These are phyloP conservation scores for Tipula unca DNA, from an alignment of 2,888 invertebrate species.

Conservation along the genomic window DNA sequence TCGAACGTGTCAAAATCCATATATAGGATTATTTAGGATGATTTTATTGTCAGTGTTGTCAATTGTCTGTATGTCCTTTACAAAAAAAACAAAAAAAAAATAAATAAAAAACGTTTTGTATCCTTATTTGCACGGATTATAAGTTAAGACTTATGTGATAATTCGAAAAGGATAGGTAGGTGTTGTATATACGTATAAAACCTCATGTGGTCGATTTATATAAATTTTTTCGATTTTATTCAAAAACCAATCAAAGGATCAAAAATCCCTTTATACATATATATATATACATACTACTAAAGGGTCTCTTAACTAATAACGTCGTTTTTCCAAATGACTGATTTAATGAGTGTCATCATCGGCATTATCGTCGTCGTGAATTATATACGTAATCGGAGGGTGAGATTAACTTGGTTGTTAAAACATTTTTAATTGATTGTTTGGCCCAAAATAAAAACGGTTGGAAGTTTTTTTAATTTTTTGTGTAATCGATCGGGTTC, in stretches of 20 bases:
- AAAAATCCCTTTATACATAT: neutral
- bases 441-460: slow-evolving; percentile 4
- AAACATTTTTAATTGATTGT: neutral
- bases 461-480: neutral
- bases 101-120: neutral
- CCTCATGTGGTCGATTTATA: neutral
- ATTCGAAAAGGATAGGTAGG: neutral
- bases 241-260: neutral
- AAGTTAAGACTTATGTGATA: neutral
- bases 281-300: no score
- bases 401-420: neutral
- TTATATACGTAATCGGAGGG: neutral
- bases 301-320: slow-evolving; percentile 30
- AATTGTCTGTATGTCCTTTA: slow-evolving; percentile 18
- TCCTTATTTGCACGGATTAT: neutral
- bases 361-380: neutral
- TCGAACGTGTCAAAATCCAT: slow-evolving; percentile 17
- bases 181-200: neutral
- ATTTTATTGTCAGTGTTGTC: slow-evolving; percentile 15
- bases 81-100: no score
- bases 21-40: slow-evolving; percentile 8
- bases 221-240: neutral
- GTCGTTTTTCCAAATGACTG: slow-evolving; percentile 43
- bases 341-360: slow-evolving; percentile 29
- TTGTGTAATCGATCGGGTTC: neutral